phyloP scores from a whole-genome alignment of 2,797 vertebrate species.

The Catharus ustulatus region DNA sequence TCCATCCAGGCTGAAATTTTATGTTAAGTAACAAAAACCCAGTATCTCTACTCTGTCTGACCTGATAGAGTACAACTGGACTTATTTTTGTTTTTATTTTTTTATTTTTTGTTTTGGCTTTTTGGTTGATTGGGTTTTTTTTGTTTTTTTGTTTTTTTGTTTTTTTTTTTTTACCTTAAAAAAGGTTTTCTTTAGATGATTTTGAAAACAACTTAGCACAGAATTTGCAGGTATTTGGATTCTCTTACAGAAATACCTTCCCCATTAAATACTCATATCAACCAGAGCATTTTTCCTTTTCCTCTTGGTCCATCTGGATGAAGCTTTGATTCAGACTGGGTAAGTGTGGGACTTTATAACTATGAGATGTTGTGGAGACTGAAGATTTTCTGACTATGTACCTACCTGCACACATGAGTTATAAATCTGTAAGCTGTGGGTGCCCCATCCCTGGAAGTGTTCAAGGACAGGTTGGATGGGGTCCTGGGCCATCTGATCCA shows the following conservation, averaged over 20 bases:
- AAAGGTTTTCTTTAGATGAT: background rate
- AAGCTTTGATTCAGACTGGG: background rate
- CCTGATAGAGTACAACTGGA: background rate
- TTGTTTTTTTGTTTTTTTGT: background rate
- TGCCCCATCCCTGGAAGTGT: background rate
- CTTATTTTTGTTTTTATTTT: background rate
- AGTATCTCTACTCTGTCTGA: background rate
- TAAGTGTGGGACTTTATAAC: background rate
- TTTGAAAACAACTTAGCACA: background rate
- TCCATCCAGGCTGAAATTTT: background rate
- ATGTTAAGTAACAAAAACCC: background rate
- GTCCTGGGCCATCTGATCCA: background rate
- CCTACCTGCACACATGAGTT: too few species aligned
- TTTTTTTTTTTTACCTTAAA: too few species aligned
- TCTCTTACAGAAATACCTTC: background rate
- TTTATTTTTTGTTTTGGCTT: background rate
- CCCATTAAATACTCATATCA: background rate
- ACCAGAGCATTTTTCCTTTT: background rate
- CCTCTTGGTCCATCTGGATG: background rate
- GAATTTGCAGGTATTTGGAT: background rate
- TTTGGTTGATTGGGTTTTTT: too few species aligned
- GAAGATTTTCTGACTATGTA: background rate
- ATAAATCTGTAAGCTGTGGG: accelerated
- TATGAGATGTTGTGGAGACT: background rate
- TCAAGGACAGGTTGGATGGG: background rate